Evolutionary conservation across 2,113 vertebrate species (phyloP).

Genomic region (Nibea albiflora): DNA sequence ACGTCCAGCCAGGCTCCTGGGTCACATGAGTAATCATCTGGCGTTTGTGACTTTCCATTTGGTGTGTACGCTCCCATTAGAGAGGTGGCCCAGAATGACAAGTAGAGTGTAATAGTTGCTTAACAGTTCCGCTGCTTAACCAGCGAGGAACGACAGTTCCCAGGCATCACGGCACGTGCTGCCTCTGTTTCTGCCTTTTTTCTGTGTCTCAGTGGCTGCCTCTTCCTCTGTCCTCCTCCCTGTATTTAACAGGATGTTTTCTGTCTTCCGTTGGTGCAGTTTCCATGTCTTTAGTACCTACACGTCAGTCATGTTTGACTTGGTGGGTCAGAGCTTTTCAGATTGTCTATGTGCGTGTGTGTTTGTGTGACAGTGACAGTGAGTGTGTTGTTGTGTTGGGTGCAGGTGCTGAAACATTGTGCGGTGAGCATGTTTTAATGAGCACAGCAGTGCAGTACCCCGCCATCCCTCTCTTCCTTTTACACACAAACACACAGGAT

Average conservation of each 20-base stretch:
- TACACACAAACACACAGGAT: constrained; percentile 40
- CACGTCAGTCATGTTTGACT: constrained; percentile 51
- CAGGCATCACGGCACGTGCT: constrained; percentile 23
- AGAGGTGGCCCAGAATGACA: constrained; percentile 44
- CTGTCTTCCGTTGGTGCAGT: constrained; percentile 21
- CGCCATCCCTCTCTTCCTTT: constrained; percentile 35
- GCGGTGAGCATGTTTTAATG: constrained; percentile 77
- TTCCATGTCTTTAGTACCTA: constrained; percentile 30
- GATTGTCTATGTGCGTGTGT: constrained; percentile 23
- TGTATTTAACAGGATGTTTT: not conserved
- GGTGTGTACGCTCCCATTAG: constrained; percentile 22
- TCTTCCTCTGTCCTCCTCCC: constrained; percentile 10
- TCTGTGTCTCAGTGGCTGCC: constrained; percentile 21
- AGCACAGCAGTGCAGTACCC: constrained; percentile 58
- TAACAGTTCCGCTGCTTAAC: constrained; percentile 37
- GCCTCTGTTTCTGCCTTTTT: constrained; percentile 39
- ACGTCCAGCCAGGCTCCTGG: constrained; percentile 45
- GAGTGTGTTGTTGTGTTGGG: constrained; percentile 64
- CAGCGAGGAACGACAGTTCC: constrained; percentile 25
- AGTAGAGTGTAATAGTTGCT: constrained; percentile 52
- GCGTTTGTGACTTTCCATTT: constrained; percentile 51
- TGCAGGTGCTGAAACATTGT: constrained; percentile 79
- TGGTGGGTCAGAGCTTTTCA: constrained; percentile 53
- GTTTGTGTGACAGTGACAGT: constrained; percentile 42
- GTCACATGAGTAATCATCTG: constrained; percentile 58